Base-by-base conservation (phyloP, 1,140 invertebrate species). In the Aculops lycopersici region DNA sequence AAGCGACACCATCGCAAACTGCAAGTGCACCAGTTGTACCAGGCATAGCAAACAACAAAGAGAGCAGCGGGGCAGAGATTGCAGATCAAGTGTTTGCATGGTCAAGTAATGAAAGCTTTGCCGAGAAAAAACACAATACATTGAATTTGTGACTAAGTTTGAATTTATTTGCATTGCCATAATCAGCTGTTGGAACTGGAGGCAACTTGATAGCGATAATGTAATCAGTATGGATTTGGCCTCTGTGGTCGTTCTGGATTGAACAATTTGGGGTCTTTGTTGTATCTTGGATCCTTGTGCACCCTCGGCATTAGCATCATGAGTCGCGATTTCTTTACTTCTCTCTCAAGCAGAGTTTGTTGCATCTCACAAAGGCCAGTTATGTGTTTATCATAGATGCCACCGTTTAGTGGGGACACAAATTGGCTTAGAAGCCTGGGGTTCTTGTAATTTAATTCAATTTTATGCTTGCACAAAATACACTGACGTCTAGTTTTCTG, bases 371-470 rank as follows among this genome's bases (percentile, higher is more conserved):
- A 86, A 2, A 83, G 57, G 4, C 64, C 77, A 20, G 86, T 95
- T 40, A 94, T 78, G 49, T 92, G 74, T 46, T 71, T 64, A 0
- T 75, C 75, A 58, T 92, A 94, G 41, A 88, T 67, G 47, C 67
- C 64, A 8, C 86, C 84, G 12, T 84, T 92, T 49, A 74, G 80
- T 1, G 75, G 70, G 36, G 83, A 92, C 52, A 90, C 72, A 58
- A 95, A 95, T 53, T 95, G 88, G 14, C 80, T 86, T 2, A 95
- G 54, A 4, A 95, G 55, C 41, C 73, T 67, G 0, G 72, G 65
- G 59, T 95, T 95, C 56, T 63, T 95, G 51, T 84, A 94, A 59
- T 88, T 67, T 1, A 78, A 70, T 12, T 61, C 58, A 37, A 94
- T 71, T 19, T 77, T 66, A 43, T 74, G 58, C 57, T 72, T 68